Evolutionary conservation across 2,113 vertebrate species (phyloP), one percentile per base, ranked within the genome.

Genomic region (Balaeniceps rex): DNA sequence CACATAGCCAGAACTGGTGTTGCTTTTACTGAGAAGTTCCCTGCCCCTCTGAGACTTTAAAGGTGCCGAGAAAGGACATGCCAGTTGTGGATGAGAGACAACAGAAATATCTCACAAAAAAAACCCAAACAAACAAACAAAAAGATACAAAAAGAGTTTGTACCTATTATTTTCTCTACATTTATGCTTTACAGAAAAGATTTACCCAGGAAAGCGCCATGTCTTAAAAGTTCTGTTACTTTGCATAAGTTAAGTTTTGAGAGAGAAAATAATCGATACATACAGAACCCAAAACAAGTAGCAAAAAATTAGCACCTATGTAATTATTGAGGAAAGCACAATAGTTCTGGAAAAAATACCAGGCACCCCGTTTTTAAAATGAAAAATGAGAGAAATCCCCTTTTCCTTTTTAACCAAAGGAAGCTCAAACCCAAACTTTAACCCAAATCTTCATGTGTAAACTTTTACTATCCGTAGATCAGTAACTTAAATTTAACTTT

Each of bases 1-100:
- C 38, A 29, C 23, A 15, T 19, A 36, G 68, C 26, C 68, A 86
- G 21, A 16, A 0, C 2, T 0, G 4, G 51, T 26, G 13, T 7
- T 82, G 22, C 25, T 36, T 60, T 38, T 23, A 87, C 31, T 36
- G 44, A 69, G 36, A 65, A 33, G 23, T 42, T 71, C 70, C 52
- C 47, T 55, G 42, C 16, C 34, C 49, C 49, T 68, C 47, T 52
- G 68, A 24, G 29, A 57, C 34, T 47, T 44, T 12, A 54, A 90
- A 66, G 42, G 36, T 60, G 38, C 26, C 49, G 24, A 51, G 29
- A 76, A 77, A 69, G 19, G 44, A 47, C 10, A 17, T 60, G 38
- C 58, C 63, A 72, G 18, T 38, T 58, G 51, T 40, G 42, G 36
- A 75, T 29, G 42, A 75, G 6, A 88, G n/a, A 75, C 46, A 58